Conservation (phyloP, 2,797 vertebrate species). For the Channallabes apus region DNA sequence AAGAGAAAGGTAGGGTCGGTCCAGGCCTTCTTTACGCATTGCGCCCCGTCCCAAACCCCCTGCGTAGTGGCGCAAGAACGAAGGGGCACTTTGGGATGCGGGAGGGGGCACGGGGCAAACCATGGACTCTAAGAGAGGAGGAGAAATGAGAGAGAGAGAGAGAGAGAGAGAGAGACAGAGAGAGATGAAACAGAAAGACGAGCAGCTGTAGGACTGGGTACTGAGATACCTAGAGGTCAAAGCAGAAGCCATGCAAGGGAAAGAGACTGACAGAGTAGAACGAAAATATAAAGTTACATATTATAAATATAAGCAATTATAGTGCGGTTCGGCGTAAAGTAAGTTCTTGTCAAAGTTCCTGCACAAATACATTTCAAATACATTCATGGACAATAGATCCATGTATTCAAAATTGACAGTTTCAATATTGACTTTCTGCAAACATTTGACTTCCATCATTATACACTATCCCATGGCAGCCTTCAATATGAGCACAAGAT, state of each 20-base stretch:
- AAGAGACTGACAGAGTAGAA: slow-evolving; percentile 15
- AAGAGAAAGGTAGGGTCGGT: slow-evolving; percentile 75
- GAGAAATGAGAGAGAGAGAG: slow-evolving; percentile 33
- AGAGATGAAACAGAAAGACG: slow-evolving; percentile 27
- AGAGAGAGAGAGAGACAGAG: slow-evolving; percentile 47
- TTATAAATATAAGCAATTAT: slow-evolving; percentile 14
- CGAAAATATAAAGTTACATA: slow-evolving; percentile 2
- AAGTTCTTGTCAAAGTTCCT: neutral
- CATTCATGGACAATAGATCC: neutral
- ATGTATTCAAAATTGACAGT: neutral
- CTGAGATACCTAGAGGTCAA: neutral
- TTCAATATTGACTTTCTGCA: neutral
- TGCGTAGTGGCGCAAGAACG: slow-evolving; percentile 80
- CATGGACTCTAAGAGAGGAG: slow-evolving; percentile 70
- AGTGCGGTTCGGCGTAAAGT: neutral
- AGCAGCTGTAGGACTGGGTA: neutral
- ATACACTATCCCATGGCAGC: neutral
- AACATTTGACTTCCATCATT: neutral
- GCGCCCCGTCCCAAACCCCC: slow-evolving; percentile 76
- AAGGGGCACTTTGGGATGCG: slow-evolving; percentile 79
- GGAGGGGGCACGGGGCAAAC: slow-evolving; percentile 73
- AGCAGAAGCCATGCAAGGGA: slow-evolving; percentile 31
- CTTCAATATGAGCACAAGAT: neutral
- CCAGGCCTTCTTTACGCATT: slow-evolving; percentile 76
- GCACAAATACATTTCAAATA: neutral